A percentile compares a stretch with the other conserved stretches of the same genome.
Conservation (phyloP, 2,797 vertebrate species). For the Thaleichthys pacificus region DNA sequence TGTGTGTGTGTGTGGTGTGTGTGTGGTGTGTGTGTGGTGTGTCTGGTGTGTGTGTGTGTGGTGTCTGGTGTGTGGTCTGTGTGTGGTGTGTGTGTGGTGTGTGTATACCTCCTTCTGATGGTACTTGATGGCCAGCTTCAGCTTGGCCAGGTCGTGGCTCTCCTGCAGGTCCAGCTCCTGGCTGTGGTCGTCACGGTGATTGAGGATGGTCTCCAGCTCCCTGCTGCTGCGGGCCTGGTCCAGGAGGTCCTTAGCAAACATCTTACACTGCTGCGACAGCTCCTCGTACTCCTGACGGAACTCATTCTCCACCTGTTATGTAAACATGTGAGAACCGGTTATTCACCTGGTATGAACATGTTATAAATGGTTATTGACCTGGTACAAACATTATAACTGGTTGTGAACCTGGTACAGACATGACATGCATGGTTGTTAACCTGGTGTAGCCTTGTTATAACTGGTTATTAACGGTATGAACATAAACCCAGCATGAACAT, state of each 20-base stretch:
- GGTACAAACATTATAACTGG: neutral
- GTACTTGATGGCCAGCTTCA: slow-evolving; percentile 98
- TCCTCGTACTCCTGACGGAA: slow-evolving; percentile 98
- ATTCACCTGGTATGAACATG: neutral
- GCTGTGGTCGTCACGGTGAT: slow-evolving; percentile 93
- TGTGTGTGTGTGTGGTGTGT: neutral
- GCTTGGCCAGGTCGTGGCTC: slow-evolving; percentile 94
- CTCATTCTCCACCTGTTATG: slow-evolving; percentile 88
- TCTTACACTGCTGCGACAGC: slow-evolving; percentile 95
- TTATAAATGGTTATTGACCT: neutral
- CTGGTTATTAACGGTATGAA: neutral
- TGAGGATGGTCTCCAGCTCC: slow-evolving; percentile 95
- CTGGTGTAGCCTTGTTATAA: neutral
- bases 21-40: too few species aligned
- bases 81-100: neutral
- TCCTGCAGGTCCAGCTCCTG: slow-evolving; percentile 91
- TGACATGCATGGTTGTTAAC: neutral
- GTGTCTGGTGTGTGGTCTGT: too few species aligned
- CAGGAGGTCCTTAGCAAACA: slow-evolving; percentile 95
- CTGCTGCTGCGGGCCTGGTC: slow-evolving; percentile 94
- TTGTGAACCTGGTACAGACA: neutral
- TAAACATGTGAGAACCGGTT: neutral
- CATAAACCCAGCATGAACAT: neutral
- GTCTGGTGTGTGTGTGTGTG: too few species aligned
- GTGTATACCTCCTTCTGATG: slow-evolving; percentile 88